Evolutionary conservation across 1,140 invertebrate species (phyloP), one percentile per base, ranked within the genome.

Genomic region (Lordiphosa mommai): DNA sequence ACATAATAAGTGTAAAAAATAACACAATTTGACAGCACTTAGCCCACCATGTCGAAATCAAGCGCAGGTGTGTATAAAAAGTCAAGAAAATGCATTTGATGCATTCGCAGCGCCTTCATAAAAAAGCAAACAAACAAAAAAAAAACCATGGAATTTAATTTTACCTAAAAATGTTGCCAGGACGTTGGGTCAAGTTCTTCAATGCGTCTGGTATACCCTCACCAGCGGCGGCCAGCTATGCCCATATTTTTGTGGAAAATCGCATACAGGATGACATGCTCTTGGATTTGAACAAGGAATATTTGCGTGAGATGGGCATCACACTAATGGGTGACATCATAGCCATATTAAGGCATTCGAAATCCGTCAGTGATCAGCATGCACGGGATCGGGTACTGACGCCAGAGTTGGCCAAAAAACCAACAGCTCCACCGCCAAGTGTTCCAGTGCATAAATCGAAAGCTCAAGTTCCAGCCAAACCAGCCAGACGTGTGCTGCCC

Each of bases 261-360:
- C 91, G 95, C 44, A 96, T 96, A 27, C 92, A 93, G 73, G 92
- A 91, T 68, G 93, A 95, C 72, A 96, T 96, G 95, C 82, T 96
- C 14, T 82, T 93, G 37, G 95, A 96, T 86, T 89, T 96, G 1
- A 95, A 93, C 59, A 96, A 95, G 85, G 95, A 96, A 77, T 95
- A 95, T 79, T 89, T 96, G 4, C 91, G 92, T 58, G 95, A 96
- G 71, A 96, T 96, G 94, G 95, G 94, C 1, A 95, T 96, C 3
- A 92, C 91, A 1, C 90, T 93, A 10, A 94, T 96, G 91, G 95
- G 95, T 9, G 95, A 96, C 89, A 92, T 96, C 40, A 96, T 96
- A 79, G 93, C 94, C 8, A 96, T 96, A 66, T 88, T 96, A 59
- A 80, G 94, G 55, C 94, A 96, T 91, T 92, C 95, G 1, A 95